phyloP scores from a whole-genome alignment of 2,113 vertebrate species.

The Etheostoma cragini region DNA sequence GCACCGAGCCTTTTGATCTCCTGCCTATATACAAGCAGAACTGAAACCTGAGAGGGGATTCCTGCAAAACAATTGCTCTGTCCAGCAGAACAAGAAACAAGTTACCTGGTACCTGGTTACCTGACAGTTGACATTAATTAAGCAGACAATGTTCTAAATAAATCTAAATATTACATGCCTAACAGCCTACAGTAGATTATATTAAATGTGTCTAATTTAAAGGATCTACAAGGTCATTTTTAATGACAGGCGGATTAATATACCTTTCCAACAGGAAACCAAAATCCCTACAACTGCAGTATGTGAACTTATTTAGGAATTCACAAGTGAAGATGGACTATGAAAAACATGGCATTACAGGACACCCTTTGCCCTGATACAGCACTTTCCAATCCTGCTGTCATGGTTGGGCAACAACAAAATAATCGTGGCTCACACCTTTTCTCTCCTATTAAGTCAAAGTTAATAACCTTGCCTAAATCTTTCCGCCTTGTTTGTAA shows the following conservation, averaged over 20 bases:
- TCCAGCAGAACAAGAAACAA: neutral
- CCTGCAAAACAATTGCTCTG: neutral
- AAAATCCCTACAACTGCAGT: neutral
- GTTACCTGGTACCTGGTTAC: no score
- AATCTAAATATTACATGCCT: neutral
- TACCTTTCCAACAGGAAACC: neutral
- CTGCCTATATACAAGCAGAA: neutral
- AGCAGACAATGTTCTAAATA: neutral
- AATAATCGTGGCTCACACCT: slow-evolving; percentile 28
- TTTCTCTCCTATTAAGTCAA: slow-evolving; percentile 39
- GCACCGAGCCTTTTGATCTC: neutral
- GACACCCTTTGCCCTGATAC: slow-evolving; percentile 19
- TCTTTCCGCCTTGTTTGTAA: slow-evolving; percentile 16
- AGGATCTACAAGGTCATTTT: neutral
- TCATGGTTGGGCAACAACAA: slow-evolving; percentile 28
- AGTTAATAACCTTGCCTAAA: slow-evolving; percentile 29
- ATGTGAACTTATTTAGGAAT: neutral
- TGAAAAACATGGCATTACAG: slow-evolving; percentile 4
- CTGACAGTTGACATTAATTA: neutral
- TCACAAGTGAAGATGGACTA: neutral
- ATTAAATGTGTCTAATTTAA: neutral
- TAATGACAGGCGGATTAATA: neutral
- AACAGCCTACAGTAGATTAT: neutral
- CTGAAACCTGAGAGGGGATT: slow-evolving; percentile 25
- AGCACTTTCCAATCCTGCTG: slow-evolving; percentile 24